phyloP scores from a whole-genome alignment of 2,113 vertebrate genomes.

The Crotalus viridis region DNA sequence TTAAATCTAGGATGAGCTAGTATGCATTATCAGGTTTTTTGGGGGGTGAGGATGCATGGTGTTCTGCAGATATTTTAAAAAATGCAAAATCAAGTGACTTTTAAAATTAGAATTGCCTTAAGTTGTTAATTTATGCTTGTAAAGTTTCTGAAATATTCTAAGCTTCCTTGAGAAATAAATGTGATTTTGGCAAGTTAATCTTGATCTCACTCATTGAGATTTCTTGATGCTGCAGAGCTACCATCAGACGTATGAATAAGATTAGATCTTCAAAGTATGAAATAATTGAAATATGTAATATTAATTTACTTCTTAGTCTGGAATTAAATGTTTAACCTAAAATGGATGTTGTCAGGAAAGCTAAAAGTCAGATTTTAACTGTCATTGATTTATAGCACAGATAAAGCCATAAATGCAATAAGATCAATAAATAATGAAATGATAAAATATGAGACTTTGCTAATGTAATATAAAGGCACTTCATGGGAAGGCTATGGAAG shows the following conservation, averaged over 20 bases:
- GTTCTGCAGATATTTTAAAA: slow-evolving; percentile 19
- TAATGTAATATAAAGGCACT: background rate
- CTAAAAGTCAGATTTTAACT: background rate
- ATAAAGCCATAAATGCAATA: background rate
- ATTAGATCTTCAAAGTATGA: background rate
- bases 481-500: background rate
- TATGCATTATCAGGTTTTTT: slow-evolving; percentile 21
- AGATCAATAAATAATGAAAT: background rate
- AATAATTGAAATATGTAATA: background rate
- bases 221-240: background rate
- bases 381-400: background rate
- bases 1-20: background rate
- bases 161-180: slow-evolving; percentile 1
- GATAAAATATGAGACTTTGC: background rate
- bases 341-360: background rate
- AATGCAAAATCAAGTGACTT: slow-evolving; percentile 38
- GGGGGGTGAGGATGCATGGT: background rate
- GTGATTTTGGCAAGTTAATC: background rate
- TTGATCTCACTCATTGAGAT: background rate
- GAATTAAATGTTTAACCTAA: background rate
- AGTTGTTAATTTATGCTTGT: slow-evolving; percentile 33
- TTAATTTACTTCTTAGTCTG: background rate
- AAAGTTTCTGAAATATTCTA: slow-evolving; percentile 2
- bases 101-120: slow-evolving; percentile 46
- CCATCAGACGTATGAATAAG: accelerated